Evolutionary conservation across 2,113 vertebrate genomes (phyloP).

Genomic region (Xiphophorus maculatus): DNA sequence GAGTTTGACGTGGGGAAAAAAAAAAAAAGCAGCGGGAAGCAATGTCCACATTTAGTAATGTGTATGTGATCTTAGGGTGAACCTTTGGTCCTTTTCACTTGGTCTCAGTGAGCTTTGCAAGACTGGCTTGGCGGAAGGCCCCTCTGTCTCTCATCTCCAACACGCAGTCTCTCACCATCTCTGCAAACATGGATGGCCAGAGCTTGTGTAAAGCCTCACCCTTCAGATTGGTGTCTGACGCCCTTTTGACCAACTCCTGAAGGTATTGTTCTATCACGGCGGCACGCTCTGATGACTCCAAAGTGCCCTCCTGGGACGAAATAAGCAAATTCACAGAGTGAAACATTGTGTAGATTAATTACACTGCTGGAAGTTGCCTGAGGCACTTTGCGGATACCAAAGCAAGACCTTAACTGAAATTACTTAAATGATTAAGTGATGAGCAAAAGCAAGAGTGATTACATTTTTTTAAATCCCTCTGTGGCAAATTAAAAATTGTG

Average conservation of each 20-base stretch:
- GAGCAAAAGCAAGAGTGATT: too few species aligned
- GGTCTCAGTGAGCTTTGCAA: conserved; percentile 82
- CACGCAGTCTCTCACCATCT: conserved; percentile 93
- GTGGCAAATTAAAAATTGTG: too few species aligned
- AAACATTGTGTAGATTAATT: too few species aligned
- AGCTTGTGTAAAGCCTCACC: conserved; percentile 91
- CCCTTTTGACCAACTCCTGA: conserved; percentile 85
- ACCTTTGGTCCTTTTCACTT: conserved; percentile 64
- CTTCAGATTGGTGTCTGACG: conserved; percentile 89
- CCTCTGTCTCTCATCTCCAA: conserved; percentile 88
- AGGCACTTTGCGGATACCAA: too few species aligned
- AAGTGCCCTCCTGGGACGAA: conserved; percentile 68
- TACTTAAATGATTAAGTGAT: too few species aligned
- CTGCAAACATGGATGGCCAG: conserved; percentile 96
- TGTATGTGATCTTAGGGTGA: conserved; percentile 29
- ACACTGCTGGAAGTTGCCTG: too few species aligned
- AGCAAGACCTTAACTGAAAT: too few species aligned
- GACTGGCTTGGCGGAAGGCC: conserved; percentile 87
- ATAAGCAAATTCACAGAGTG: not conserved
- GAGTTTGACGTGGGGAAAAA: conserved; percentile 1
- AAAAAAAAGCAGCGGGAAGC: conserved; percentile 8
- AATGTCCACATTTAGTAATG: conserved; percentile 32
- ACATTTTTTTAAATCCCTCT: too few species aligned
- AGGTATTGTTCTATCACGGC: conserved; percentile 82
- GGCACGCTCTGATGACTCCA: conserved; percentile 65